phyloP scores from a whole-genome alignment of 2,888 invertebrate species.

The Campoletis raptor region DNA sequence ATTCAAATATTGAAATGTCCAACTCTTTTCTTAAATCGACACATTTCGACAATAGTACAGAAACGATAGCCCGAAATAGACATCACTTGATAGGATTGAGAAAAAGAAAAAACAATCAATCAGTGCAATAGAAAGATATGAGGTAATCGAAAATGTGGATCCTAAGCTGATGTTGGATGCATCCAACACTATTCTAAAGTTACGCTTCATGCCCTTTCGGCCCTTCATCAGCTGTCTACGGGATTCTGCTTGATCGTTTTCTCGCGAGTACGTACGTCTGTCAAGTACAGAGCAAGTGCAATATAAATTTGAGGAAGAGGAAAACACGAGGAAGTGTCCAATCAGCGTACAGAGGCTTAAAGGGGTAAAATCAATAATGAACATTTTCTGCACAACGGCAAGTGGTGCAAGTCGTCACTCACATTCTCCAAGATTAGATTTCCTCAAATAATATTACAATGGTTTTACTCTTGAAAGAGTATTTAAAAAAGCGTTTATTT shows the following conservation, averaged over 20 bases:
- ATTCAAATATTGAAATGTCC: background rate
- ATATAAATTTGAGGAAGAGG: constrained; percentile 13
- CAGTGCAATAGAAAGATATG: background rate
- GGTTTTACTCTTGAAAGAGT: background rate
- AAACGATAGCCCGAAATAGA: background rate
- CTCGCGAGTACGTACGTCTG: constrained; percentile 55
- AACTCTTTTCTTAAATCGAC: background rate
- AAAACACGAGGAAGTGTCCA: constrained; percentile 39
- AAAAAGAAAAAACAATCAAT: constrained; percentile 28
- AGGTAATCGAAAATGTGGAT: constrained; percentile 41
- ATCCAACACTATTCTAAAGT: background rate
- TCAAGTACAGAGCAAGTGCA: constrained; percentile 44
- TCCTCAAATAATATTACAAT: constrained; percentile 14
- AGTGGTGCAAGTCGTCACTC: constrained; percentile 51
- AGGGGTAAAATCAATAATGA: constrained; percentile 72
- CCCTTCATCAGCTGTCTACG: constrained; percentile 57
- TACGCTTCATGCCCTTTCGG: constrained; percentile 36
- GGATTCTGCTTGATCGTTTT: constrained; percentile 43
- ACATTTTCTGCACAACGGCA: constrained; percentile 57
- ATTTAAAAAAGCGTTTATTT: background rate
- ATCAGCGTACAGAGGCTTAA: constrained; percentile 69
- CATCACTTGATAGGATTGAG: background rate
- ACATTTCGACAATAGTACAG: background rate
- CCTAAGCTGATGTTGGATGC: constrained; percentile 11
- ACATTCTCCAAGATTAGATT: constrained; percentile 53